A percentile compares a stretch with the other conserved stretches of the same genome.
Evolutionary conservation across 1,140 invertebrate species (phyloP).

Genomic region (Papilio dardanus): DNA sequence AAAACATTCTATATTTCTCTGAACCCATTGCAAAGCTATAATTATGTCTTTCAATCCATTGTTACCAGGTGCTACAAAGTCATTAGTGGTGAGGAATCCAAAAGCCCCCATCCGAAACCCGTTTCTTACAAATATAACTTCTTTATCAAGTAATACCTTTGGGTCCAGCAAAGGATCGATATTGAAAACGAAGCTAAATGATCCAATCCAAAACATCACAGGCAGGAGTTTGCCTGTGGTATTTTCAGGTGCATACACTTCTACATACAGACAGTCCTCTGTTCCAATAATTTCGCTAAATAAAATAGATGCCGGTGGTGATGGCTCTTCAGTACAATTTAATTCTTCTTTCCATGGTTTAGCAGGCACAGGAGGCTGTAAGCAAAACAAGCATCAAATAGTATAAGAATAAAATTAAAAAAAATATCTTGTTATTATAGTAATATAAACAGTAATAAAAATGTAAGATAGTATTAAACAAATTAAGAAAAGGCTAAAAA

Average conservation of each 20-base stretch:
- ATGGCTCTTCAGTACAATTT: constrained; percentile 62
- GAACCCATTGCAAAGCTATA: constrained; percentile 84
- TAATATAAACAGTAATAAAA: no score
- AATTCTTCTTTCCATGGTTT: constrained; percentile 59
- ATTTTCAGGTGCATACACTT: constrained; percentile 59
- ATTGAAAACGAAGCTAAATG: constrained; percentile 52
- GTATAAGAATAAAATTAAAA: no score
- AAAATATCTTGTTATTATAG: no score
- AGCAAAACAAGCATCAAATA: constrained; percentile 33
- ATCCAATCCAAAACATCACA: constrained; percentile 75
- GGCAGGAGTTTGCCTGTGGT: constrained; percentile 61
- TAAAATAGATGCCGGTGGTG: constrained; percentile 44
- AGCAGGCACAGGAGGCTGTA: constrained; percentile 61
- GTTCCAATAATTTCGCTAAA: constrained; percentile 50
- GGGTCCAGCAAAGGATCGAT: constrained; percentile 58
- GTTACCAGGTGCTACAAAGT: constrained; percentile 82
- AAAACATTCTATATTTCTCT: constrained; percentile 84
- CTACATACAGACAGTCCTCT: constrained; percentile 73
- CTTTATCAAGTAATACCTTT: constrained; percentile 57
- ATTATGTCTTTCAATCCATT: constrained; percentile 85
- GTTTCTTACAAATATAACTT: constrained; percentile 68
- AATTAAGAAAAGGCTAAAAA: no score
- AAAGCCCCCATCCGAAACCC: constrained; percentile 68
- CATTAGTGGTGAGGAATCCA: constrained; percentile 72
- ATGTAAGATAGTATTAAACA: no score